Evolutionary conservation across 2,888 invertebrate genomes (phyloP).

Genomic region (Drosophila nr. medialis): DNA sequence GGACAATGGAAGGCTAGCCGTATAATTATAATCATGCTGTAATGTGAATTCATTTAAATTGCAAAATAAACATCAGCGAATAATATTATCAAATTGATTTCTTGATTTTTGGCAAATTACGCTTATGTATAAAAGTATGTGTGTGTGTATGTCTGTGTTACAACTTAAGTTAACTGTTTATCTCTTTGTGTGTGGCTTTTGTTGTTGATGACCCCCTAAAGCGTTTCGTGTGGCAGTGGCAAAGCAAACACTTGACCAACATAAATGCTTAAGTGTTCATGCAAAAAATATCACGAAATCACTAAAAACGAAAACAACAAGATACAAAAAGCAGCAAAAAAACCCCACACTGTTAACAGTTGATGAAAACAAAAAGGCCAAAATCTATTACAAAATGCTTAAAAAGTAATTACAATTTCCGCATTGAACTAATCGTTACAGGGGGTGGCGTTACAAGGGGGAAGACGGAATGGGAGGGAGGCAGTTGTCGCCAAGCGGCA

Average conservation of each 20-base stretch:
- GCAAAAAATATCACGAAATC: conserved; percentile 62
- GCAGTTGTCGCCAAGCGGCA: conserved; percentile 52
- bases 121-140: conserved; percentile 29
- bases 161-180: conserved; percentile 73
- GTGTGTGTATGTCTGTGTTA: conserved; percentile 51
- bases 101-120: conserved; percentile 39
- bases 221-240: conserved; percentile 47
- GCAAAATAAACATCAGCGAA: conserved; percentile 60
- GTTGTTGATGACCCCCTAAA: conserved; percentile 50
- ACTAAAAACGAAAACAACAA: conserved; percentile 9
- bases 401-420: conserved; percentile 75
- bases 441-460: not conserved
- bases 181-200: conserved; percentile 43
- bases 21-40: conserved; percentile 56
- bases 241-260: conserved; percentile 73
- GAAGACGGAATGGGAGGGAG: no score
- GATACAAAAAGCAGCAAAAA: conserved; percentile 18
- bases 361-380: conserved; percentile 41
- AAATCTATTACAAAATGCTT: conserved; percentile 75
- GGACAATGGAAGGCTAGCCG: conserved; percentile 15
- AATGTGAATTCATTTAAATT: conserved; percentile 75
- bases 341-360: conserved; percentile 53
- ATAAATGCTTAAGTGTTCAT: conserved; percentile 64
- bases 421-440: conserved; percentile 50
- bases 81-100: conserved; percentile 27